A percentile compares a stretch with the other conserved stretches of the same genome.
Evolutionary conservation across 1,140 invertebrate species (phyloP).

Genomic region (Himalopsyche phryganea): DNA sequence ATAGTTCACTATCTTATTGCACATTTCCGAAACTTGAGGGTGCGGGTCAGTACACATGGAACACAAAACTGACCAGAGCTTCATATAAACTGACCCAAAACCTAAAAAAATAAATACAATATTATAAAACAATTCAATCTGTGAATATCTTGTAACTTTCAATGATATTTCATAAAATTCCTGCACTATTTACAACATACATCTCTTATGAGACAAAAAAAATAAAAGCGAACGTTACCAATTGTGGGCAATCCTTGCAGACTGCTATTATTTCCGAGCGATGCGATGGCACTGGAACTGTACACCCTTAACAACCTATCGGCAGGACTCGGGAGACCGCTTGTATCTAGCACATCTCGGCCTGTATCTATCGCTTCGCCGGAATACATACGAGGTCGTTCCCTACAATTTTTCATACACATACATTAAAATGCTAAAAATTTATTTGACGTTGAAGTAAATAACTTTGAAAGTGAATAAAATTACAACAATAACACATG

Average conservation of each 20-base stretch:
- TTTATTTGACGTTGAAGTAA: neutral
- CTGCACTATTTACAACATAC: too few species aligned
- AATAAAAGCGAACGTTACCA: conserved; percentile 25
- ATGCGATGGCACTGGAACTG: conserved; percentile 44
- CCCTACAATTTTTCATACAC: conserved; percentile 8
- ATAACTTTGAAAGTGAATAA: neutral
- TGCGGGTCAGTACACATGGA: conserved; percentile 79
- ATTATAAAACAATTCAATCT: neutral
- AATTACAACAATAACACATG: neutral
- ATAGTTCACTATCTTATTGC: conserved; percentile 71
- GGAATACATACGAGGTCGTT: conserved; percentile 27
- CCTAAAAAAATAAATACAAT: conserved; percentile 37
- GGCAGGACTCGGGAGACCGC: conserved; percentile 20
- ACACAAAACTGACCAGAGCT: conserved; percentile 78
- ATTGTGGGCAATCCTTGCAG: conserved; percentile 38
- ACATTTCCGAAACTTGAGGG: conserved; percentile 72
- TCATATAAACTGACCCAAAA: conserved; percentile 75
- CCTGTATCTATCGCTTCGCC: conserved; percentile 27
- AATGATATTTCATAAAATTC: too few species aligned
- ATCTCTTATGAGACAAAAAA: too few species aligned
- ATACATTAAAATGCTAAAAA: neutral
- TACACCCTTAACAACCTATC: conserved; percentile 39
- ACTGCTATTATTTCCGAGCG: conserved; percentile 34
- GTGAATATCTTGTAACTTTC: too few species aligned
- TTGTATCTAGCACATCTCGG: conserved; percentile 26